Conservation (phyloP, 37 sponge, comb jelly and placozoan species). For the Beroe forskalii region DNA sequence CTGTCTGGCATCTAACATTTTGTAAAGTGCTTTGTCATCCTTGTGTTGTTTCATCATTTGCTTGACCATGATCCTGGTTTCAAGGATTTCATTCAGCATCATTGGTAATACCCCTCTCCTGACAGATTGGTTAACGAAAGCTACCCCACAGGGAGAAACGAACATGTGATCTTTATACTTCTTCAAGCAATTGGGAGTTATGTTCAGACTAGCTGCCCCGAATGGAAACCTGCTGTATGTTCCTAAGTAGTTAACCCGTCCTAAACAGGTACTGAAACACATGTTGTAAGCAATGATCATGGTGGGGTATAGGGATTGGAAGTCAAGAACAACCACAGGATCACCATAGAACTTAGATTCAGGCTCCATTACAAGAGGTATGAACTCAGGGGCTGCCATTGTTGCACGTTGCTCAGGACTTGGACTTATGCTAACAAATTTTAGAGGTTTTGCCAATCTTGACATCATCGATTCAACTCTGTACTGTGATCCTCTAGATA, state of each 20-base stretch:
- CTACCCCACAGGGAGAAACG: conserved; percentile 91
- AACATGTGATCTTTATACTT: conserved; percentile 73
- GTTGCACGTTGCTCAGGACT: conserved; percentile 90
- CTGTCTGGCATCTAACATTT: conserved; percentile 85
- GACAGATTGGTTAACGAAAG: conserved; percentile 81
- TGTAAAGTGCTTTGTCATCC: conserved; percentile 73
- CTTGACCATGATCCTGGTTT: conserved; percentile 95
- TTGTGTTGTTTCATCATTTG: conserved; percentile 84
- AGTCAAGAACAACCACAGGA: conserved; percentile 96
- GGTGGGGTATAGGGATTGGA: conserved; percentile 97
- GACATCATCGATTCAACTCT: conserved; percentile 97
- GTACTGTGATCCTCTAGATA: conserved; percentile 89
- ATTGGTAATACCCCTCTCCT: conserved; percentile 83
- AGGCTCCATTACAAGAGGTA: conserved; percentile 92
- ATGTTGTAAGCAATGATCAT: conserved; percentile 97
- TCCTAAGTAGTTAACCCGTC: conserved; percentile 72
- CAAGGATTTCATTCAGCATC: conserved; percentile 95
- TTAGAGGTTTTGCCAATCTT: conserved; percentile 82
- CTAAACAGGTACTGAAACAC: conserved; percentile 97
- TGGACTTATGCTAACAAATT: conserved; percentile 87
- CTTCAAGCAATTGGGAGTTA: conserved; percentile 69
- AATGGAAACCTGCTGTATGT: conserved; percentile 73
- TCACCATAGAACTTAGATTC: conserved; percentile 88
- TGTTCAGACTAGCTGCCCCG: conserved; percentile 71
- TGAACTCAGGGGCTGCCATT: conserved; percentile 91